Evolutionary conservation across 2,113 vertebrate species (phyloP).

Genomic region (Sterrhoptilus dennistouni): DNA sequence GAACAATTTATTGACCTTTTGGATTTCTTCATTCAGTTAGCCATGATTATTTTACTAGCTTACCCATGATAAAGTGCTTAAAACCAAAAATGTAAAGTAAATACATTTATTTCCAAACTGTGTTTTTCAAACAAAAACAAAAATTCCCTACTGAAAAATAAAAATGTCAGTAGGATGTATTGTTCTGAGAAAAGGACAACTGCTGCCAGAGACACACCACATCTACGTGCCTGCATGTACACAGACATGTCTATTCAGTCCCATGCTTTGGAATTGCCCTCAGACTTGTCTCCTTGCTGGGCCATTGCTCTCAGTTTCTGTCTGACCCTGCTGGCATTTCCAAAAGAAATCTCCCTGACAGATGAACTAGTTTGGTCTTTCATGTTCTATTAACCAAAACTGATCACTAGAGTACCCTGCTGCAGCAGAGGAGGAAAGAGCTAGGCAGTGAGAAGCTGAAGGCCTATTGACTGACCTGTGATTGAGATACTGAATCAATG

Average conservation of each 20-base stretch:
- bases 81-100: not conserved
- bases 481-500: not conserved
- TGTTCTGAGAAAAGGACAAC: not conserved
- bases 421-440: not conserved
- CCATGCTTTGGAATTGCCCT: not conserved
- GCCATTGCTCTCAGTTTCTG: not conserved
- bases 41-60: not conserved
- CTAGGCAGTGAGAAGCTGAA: not conserved
- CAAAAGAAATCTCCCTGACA: not conserved
- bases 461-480: not conserved
- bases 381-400: not conserved
- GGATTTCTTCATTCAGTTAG: not conserved
- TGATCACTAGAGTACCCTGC: not conserved
- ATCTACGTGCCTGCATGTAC: fast-evolving
- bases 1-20: not conserved
- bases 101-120: not conserved
- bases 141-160: not conserved
- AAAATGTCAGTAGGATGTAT: not conserved
- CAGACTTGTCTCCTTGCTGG: not conserved
- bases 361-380: not conserved
- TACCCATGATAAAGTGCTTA: not conserved
- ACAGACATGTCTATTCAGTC: fast-evolving
- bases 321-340: not conserved
- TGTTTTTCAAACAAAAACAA: not conserved
- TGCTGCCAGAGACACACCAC: not conserved